Base-by-base conservation (phyloP, 2,113 vertebrate genomes). In the Barbus barbus region DNA sequence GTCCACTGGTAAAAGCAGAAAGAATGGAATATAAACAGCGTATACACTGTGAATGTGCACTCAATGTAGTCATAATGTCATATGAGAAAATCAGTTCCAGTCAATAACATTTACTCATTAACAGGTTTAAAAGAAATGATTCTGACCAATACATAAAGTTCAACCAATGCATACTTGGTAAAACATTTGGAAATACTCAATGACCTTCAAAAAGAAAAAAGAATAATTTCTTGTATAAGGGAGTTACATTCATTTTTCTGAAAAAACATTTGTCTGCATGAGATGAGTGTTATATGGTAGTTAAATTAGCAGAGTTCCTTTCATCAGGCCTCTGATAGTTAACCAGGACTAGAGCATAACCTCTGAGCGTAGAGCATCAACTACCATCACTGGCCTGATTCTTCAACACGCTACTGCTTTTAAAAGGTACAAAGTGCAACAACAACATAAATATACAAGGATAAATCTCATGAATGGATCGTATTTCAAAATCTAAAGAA, bases 281-380 rank as follows among this genome's bases (percentile, higher is more conserved):
- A 44, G n/a, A 44, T 38, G 48, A 26, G 22, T 56, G 53, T 22
- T 7, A 22, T 56, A 56, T 3, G 20, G 8, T 61, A 72, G 63
- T 33, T 53, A 58, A 13, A 14, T 38, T 53, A 71, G 24, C 31
- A 24, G 22, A 26, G 46, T 38, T 61, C 36, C 61, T 28, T 24
- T 46, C 13, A 41, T 74, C 28, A 53, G 81, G 73, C 86, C 83
- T 87, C 83, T 44, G 67, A 41, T 20, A 82, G 86, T 80, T 78
- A 41, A 87, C 63, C 41, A 58, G 67, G 14, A 65, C 16, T 77
- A 56, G 4, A 5, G 18, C 72, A 3, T 69, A 67, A 20, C n/a
- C n/a, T n/a, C n/a, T n/a, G n/a, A n/a, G n/a, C n/a, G n/a, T n/a
- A n/a, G n/a, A 51, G 78, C 38, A 81, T 81, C 18, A 79, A 82